Percentiles rank a stretch among this genome's conserved stretches.
Evolutionary conservation across 1,140 invertebrate genomes (phyloP).

Genomic region (Drosophila neocordata): DNA sequence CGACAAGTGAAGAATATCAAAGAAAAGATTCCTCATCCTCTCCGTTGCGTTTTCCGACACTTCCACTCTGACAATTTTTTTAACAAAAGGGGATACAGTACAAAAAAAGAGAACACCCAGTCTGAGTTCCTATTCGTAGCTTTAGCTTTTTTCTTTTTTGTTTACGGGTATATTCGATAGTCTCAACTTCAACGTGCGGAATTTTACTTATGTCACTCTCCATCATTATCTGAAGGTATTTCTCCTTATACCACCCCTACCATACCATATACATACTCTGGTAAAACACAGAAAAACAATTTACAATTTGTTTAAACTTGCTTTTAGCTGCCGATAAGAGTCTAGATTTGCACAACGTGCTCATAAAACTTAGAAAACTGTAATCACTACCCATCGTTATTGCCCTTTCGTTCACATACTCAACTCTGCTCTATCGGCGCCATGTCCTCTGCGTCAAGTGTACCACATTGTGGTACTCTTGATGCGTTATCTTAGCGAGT

Average conservation of each 20-base stretch:
- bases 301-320: conserved; percentile 43
- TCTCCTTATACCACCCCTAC: not conserved
- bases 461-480: not conserved
- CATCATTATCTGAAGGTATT: not conserved
- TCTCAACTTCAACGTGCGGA: too few relatives aligned
- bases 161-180: too few relatives aligned
- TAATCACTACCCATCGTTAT: not conserved
- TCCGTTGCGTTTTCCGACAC: not conserved
- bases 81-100: too few relatives aligned
- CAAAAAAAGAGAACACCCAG: too few relatives aligned
- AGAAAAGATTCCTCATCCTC: conserved; percentile 6
- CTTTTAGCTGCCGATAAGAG: conserved; percentile 66
- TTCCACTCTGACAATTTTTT: not conserved
- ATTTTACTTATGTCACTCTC: not conserved
- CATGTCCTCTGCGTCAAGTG: conserved; percentile 9
- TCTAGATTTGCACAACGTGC: conserved; percentile 66
- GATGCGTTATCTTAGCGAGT: not conserved
- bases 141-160: too few relatives aligned
- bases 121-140: too few relatives aligned
- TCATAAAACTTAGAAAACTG: not conserved
- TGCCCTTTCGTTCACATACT: not conserved
- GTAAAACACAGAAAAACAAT: conserved; percentile 30
- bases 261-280: too few relatives aligned
- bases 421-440: conserved; percentile 7
- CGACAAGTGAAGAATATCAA: conserved; percentile 10